Base-by-base conservation (phyloP, 2,888 invertebrate species). In the Drosophila formosana region DNA sequence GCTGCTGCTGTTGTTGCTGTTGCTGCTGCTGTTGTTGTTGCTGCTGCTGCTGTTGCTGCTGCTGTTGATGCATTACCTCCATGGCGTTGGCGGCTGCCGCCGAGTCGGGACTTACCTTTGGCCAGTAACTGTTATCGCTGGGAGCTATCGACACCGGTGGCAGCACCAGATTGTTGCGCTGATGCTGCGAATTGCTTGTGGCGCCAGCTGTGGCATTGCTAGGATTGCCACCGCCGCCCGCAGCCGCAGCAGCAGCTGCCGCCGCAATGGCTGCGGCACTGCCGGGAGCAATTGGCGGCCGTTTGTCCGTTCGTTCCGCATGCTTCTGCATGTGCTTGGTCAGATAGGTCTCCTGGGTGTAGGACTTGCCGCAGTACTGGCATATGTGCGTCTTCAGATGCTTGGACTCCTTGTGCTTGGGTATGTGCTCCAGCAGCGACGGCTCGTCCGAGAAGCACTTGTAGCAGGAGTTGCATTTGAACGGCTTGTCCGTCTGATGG, bases 261-360 rank as follows among this genome's bases (percentile, higher is more conserved):
- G 75, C 74, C 3, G 69, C 92, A 26, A 92, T 79, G 3, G 83
- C 80, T 4, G 85, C 63, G 90, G 94, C 82, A 92, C 93, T 89
- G 93, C 93, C 90, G 4, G 90, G 96, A 8, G 95, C 95, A 69
- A 96, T 96, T 3, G 97, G 97, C 71, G 97, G 97, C 90, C 97
- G 94, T 91, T 98, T 98, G 91, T 98, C 98, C 72, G 97, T 96
- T 82, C 97, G 94, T 90, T 98, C 98, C 4, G 97, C 96, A 92
- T 99, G 99, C 92, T 99, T 99, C 92, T 98, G 98, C 99, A 99
- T 98, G 93, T 99, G 99, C 93, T 99, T 98, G 91, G 98, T 98
- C 91, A 99, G 95, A 93, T 99, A 99, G 75, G 99, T 99, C 93
- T 99, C 99, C 94, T 99, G 99, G 68, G 99, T 99, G 94, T 99